phyloP scores from a whole-genome alignment of 2,113 vertebrate species.

The Tupaia tana region DNA sequence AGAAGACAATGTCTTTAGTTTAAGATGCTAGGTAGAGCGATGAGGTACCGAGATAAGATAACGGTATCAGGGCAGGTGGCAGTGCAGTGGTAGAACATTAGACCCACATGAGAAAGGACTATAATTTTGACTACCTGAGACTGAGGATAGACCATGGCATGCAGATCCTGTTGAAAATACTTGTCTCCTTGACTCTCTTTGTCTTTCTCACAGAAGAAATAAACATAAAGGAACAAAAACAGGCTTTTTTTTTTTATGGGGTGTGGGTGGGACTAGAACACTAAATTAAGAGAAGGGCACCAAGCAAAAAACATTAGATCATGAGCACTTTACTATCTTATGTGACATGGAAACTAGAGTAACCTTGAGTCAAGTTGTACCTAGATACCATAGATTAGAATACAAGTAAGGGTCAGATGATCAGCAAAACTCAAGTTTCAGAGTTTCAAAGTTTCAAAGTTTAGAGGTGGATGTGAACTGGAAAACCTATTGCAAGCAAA shows the following conservation, averaged over 20 bases:
- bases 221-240: no score
- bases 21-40: fast-evolving
- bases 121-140: no score
- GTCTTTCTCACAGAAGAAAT: no score
- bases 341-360: not conserved
- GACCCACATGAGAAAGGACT: no score
- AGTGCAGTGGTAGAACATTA: no score
- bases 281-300: not conserved
- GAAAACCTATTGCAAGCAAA: not conserved
- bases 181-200: no score
- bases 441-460: not conserved
- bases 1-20: not conserved
- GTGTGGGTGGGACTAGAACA: not conserved
- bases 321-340: not conserved
- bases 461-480: not conserved
- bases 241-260: no score
- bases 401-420: not conserved
- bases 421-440: not conserved
- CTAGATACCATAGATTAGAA: not conserved
- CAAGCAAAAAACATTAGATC: not conserved
- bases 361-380: not conserved
- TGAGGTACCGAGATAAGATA: not conserved
- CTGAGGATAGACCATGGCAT: no score
- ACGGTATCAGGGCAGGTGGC: not conserved
- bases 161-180: no score